A percentile compares a stretch with the other conserved stretches of the same genome.
phyloP scores from a whole-genome alignment of 2,797 vertebrate genomes.

The Mormyrops boulengeri region DNA sequence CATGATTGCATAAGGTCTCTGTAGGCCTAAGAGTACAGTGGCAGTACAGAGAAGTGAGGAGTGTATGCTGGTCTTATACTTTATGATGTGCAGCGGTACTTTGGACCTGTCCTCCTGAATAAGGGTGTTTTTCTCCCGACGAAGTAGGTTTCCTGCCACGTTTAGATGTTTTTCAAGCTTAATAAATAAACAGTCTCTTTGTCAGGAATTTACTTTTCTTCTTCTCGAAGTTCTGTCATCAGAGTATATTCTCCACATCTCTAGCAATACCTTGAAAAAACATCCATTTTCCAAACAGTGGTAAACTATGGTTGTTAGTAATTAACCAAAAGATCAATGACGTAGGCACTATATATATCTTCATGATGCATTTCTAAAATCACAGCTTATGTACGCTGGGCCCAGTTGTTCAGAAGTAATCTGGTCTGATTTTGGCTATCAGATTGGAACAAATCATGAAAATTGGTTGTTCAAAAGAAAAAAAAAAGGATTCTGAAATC shows the following conservation, averaged over 20 bases:
- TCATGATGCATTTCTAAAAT: neutral
- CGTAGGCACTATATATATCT: neutral
- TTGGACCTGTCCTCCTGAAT: slow-evolving; percentile 1
- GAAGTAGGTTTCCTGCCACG: neutral
- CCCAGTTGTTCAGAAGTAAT: neutral
- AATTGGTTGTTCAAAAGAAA: neutral
- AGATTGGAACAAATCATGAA: neutral
- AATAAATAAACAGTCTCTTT: neutral
- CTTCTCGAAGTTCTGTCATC: neutral
- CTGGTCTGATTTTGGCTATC: neutral
- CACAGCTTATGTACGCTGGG: neutral
- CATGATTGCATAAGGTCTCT: neutral
- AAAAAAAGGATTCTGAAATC: neutral
- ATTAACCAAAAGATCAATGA: slow-evolving; percentile 15
- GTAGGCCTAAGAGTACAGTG: neutral
- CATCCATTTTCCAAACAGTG: neutral
- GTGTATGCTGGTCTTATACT: too few relatives aligned
- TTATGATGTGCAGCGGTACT: neutral
- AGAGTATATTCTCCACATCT: neutral
- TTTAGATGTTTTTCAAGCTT: neutral
- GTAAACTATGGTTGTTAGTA: slow-evolving; percentile 14
- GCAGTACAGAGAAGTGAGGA: neutral
- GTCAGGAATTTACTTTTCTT: neutral
- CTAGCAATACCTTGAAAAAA: neutral
- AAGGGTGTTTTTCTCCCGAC: neutral